Evolutionary conservation across 1,140 invertebrate species (phyloP).

Genomic region (Trissolcus basalis): DNA sequence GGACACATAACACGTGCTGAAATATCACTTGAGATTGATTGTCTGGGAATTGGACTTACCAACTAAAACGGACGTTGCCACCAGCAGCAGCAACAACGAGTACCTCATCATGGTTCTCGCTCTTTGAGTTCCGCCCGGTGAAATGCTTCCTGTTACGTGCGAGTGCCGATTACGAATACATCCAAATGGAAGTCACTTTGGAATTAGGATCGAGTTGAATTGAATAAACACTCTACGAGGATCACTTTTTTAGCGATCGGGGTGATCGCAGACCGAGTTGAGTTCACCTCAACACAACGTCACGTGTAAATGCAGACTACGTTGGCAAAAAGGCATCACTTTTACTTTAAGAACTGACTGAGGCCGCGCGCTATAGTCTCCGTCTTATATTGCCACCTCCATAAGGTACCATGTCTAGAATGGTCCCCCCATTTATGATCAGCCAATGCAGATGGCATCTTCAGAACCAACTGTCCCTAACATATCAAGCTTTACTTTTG

Average conservation of each 20-base stretch:
- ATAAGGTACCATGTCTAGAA: conserved; percentile 55
- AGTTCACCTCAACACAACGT: conserved; percentile 37
- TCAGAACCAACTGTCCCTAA: conserved; percentile 29
- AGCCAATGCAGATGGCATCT: conserved; percentile 50
- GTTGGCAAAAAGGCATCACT: conserved; percentile 69
- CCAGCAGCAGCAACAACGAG: conserved; percentile 66
- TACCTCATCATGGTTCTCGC: conserved; percentile 64
- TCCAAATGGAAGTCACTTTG: conserved; percentile 19
- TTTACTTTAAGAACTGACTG: conserved; percentile 70
- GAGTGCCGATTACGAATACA: conserved; percentile 3
- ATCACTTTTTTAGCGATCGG: not conserved
- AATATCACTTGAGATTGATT: conserved; percentile 5
- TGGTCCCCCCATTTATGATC: conserved; percentile 59
- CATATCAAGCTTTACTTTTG: conserved; percentile 37
- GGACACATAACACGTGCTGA: not conserved
- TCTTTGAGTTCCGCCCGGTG: conserved; percentile 5
- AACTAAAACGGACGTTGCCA: conserved; percentile 55
- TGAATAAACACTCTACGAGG: not conserved
- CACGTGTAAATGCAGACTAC: conserved; percentile 63
- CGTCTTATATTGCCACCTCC: conserved; percentile 76
- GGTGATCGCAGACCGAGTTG: conserved; percentile 2
- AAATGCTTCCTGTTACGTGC: not conserved
- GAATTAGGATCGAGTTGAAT: not conserved
- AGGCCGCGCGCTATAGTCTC: conserved; percentile 66
- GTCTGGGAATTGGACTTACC: conserved; percentile 67